These are phyloP conservation scores for Pseudopodoces humilis DNA, from an alignment of 2,113 vertebrate genomes.

Conservation along the genomic window DNA sequence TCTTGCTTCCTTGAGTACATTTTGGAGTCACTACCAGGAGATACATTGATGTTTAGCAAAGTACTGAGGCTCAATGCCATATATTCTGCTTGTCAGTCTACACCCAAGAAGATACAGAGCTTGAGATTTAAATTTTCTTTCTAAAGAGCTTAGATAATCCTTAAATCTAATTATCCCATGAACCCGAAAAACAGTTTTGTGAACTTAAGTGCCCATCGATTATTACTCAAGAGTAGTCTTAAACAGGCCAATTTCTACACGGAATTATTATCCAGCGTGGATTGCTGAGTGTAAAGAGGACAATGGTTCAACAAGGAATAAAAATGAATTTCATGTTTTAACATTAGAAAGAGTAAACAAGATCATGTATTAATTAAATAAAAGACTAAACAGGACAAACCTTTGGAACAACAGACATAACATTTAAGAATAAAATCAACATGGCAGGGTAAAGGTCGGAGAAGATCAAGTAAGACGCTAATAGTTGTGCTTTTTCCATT, in stretches of 20 bases:
- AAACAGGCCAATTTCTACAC: not conserved
- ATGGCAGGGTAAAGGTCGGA: slow-evolving; percentile 76
- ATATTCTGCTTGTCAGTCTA: not conserved
- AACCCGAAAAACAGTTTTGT: not conserved
- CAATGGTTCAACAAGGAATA: slow-evolving; percentile 68
- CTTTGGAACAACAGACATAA: slow-evolving; percentile 75
- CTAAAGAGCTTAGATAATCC: not conserved
- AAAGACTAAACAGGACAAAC: slow-evolving; percentile 78
- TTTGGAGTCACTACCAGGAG: not conserved
- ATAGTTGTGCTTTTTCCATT: slow-evolving; percentile 79
- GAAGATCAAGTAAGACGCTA: slow-evolving; percentile 78
- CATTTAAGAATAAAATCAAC: slow-evolving; percentile 78
- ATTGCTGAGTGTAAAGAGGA: slow-evolving; percentile 46
- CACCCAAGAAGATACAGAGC: not conserved
- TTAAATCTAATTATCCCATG: not conserved
- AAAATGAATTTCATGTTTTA: slow-evolving; percentile 66
- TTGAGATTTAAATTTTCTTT: not conserved
- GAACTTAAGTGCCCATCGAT: not conserved
- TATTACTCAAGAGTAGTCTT: not conserved
- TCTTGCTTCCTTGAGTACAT: not conserved
- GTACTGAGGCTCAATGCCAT: not conserved
- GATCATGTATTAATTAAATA: slow-evolving; percentile 74
- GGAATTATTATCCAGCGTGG: not conserved
- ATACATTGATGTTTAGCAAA: rapidly evolving
- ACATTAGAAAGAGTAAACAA: slow-evolving; percentile 67